Evolutionary conservation across 2,113 vertebrate species (phyloP).

Genomic region (Caloenas nicobarica): DNA sequence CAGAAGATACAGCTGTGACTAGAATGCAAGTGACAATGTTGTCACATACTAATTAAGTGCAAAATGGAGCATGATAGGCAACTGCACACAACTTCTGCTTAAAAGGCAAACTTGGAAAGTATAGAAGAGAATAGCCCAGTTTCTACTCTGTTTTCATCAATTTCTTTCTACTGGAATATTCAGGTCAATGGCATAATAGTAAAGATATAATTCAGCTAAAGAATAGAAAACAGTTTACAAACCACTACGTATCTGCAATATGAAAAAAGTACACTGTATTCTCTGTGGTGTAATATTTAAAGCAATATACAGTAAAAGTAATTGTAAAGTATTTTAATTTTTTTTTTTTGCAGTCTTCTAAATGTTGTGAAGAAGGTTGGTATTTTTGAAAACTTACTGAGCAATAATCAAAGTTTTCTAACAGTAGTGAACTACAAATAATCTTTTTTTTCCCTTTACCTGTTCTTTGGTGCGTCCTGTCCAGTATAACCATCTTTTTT

Average conservation of each 20-base stretch:
- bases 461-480: constrained; percentile 88
- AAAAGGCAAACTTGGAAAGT: neutral
- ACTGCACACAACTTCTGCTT: neutral
- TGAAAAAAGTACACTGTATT: neutral
- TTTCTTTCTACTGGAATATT: neutral
- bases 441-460: constrained; percentile 68
- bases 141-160: neutral
- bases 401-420: neutral
- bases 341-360: neutral
- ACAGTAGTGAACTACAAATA: neutral
- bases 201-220: neutral
- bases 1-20: neutral
- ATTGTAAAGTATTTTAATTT: neutral
- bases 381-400: neutral
- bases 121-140: neutral
- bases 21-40: neutral
- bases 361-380: neutral
- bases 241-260: neutral
- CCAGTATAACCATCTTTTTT: constrained; percentile 93
- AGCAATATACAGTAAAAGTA: neutral
- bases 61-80: neutral
- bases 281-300: neutral
- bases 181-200: neutral
- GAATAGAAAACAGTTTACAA: neutral
- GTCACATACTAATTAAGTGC: neutral